phyloP scores from a whole-genome alignment of 2,113 vertebrate species.

The Gopherus evgoodei region DNA sequence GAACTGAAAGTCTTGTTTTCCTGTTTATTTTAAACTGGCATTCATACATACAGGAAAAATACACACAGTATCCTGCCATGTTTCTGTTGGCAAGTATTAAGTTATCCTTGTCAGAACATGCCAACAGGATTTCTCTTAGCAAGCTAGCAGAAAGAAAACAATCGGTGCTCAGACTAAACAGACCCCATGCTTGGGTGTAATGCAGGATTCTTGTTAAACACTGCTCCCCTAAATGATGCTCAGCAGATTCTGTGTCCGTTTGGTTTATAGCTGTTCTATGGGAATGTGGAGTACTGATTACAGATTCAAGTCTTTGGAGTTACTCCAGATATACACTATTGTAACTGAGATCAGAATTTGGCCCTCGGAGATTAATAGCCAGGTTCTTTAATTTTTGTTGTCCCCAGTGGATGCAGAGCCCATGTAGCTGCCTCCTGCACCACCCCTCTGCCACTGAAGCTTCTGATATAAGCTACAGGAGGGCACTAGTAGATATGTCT shows the following conservation, averaged over 20 bases:
- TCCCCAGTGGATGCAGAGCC: neutral
- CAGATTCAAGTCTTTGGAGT: slow-evolving; percentile 36
- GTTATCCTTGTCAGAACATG: slow-evolving; percentile 78
- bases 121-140: slow-evolving; percentile 80
- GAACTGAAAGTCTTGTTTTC: slow-evolving; percentile 75
- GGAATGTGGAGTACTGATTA: neutral
- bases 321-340: neutral
- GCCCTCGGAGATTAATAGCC: neutral
- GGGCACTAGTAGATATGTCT: neutral
- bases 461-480: neutral
- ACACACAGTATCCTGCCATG: slow-evolving; percentile 72
- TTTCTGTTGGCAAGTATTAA: slow-evolving; percentile 81
- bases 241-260: neutral
- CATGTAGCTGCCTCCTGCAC: neutral
- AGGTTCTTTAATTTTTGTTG: neutral
- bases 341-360: slow-evolving; percentile 27
- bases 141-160: slow-evolving; percentile 75
- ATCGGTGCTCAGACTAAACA: slow-evolving; percentile 75
- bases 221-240: neutral
- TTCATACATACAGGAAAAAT: slow-evolving; percentile 76
- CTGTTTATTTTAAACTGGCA: slow-evolving; percentile 77
- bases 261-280: slow-evolving; percentile 6
- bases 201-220: slow-evolving; percentile 35
- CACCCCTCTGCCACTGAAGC: neutral
- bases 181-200: slow-evolving; percentile 49